These are phyloP conservation scores for Phaethornis superciliosus DNA, from an alignment of 2,113 vertebrate species.

Conservation along the genomic window DNA sequence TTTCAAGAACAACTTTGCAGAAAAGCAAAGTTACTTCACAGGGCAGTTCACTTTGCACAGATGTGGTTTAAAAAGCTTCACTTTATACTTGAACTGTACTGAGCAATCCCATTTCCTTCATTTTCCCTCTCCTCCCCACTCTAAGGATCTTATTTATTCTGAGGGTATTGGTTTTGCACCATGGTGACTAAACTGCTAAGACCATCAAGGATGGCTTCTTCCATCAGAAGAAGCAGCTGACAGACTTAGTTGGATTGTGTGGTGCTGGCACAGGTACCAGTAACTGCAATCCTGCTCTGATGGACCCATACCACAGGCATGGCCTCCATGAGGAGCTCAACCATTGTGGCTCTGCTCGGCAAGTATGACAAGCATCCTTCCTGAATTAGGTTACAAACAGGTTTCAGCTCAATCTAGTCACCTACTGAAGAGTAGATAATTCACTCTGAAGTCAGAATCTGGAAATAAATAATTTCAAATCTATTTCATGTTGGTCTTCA, in stretches of 20 bases:
- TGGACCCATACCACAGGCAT: not conserved
- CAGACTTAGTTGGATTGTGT: rapidly evolving
- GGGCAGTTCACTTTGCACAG: constrained; percentile 4
- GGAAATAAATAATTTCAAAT: not conserved
- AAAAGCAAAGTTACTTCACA: not conserved
- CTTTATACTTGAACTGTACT: not conserved
- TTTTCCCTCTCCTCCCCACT: not conserved
- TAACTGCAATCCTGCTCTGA: rapidly evolving
- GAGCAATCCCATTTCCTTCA: not conserved
- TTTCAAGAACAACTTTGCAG: not conserved
- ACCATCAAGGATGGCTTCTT: not conserved
- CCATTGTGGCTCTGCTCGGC: rapidly evolving
- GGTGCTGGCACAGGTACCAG: not conserved
- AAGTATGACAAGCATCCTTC: not conserved
- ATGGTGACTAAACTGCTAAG: not conserved
- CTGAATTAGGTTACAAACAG: not conserved
- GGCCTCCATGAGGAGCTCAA: not conserved
- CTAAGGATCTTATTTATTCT: not conserved
- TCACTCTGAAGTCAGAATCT: not conserved
- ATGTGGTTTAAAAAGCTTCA: not conserved
- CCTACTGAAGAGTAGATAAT: not conserved
- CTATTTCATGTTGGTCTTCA: not conserved
- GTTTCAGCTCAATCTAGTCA: not conserved
- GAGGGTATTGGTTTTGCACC: not conserved
- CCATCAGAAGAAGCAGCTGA: not conserved